Conservation (phyloP, 2,113 vertebrate genomes). For the Thalassarche chlororhynchos region DNA sequence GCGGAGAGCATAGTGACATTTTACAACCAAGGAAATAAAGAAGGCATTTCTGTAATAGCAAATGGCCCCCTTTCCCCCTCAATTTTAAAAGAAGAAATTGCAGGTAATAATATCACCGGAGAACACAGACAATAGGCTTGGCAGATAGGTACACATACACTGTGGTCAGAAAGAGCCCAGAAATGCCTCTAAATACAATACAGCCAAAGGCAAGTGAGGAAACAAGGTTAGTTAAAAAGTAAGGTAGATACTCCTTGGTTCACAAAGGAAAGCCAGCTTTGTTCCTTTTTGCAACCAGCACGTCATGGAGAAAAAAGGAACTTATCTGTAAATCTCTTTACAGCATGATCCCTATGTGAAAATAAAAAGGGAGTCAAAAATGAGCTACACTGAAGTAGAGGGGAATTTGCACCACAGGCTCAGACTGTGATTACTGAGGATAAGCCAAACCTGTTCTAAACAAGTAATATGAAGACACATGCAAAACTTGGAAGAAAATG, state of each 20-base stretch:
- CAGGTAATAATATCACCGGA: background rate
- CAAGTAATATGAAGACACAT: background rate
- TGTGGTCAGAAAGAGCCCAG: background rate
- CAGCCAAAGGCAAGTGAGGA: background rate
- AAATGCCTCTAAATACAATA: background rate
- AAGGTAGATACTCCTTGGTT: background rate
- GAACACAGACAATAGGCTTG: background rate
- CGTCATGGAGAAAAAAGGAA: background rate
- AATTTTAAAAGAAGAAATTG: background rate
- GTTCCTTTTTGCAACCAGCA: background rate
- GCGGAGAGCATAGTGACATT: slow-evolving; percentile 53
- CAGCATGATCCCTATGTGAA: background rate
- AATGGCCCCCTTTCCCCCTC: background rate
- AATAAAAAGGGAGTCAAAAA: slow-evolving; percentile 1
- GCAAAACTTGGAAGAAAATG: background rate
- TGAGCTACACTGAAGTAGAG: background rate
- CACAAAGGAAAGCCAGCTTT: background rate
- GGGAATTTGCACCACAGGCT: background rate
- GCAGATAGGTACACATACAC: background rate
- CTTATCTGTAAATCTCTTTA: slow-evolving; percentile 17
- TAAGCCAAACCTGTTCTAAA: slow-evolving; percentile 4
- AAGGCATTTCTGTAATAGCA: background rate
- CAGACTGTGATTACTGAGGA: background rate
- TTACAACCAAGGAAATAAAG: background rate
- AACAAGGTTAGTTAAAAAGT: background rate